Conservation (phyloP, 2,113 vertebrate species). For the Jaculus jaculus region DNA sequence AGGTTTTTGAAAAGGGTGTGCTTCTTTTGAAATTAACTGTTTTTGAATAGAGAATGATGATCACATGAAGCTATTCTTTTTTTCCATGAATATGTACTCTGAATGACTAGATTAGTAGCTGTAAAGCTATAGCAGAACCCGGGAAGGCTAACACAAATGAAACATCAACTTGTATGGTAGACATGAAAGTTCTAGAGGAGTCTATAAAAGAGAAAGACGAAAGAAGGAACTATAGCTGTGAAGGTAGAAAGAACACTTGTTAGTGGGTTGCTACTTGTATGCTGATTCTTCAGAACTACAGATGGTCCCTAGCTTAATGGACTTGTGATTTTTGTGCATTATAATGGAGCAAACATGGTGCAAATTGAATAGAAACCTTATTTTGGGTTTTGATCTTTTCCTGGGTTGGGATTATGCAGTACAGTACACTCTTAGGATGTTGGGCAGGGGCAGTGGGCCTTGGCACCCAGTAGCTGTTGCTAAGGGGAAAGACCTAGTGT, state of each 20-base stretch:
- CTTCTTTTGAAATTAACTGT: background rate
- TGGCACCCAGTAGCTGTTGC: background rate
- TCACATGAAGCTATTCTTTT: background rate
- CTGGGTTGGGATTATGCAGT: no score
- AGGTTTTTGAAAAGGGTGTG: background rate
- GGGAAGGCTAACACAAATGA: background rate
- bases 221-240: background rate
- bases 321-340: background rate
- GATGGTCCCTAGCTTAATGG: background rate
- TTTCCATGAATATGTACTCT: background rate
- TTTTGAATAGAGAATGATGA: constrained; percentile 25
- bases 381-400: background rate
- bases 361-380: background rate
- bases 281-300: background rate
- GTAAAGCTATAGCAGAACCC: background rate
- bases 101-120: background rate
- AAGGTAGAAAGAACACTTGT: background rate
- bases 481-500: background rate
- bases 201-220: background rate
- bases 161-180: background rate
- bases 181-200: background rate
- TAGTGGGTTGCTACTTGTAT: background rate
- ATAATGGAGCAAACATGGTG: background rate
- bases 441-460: background rate
- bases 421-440: background rate